Conservation (phyloP, 2,888 invertebrate species). For the Anthophora plumipes region DNA sequence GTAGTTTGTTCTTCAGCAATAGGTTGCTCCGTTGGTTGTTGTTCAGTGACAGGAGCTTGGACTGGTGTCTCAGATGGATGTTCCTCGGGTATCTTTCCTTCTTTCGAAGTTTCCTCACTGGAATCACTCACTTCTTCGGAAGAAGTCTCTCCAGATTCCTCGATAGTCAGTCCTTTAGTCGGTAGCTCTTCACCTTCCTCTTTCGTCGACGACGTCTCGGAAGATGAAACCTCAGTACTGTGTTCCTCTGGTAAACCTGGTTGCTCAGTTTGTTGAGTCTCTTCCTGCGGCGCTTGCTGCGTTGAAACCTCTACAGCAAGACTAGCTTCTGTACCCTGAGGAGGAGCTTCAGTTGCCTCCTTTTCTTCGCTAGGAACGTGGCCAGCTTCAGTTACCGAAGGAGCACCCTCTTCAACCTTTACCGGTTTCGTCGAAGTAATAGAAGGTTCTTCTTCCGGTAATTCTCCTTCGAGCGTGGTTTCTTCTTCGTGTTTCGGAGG, state of each 20-base stretch:
- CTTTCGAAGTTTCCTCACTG: slow-evolving; percentile 49
- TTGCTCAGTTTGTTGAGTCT: slow-evolving; percentile 47
- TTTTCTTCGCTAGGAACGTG: slow-evolving; percentile 34
- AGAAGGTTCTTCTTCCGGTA: slow-evolving; percentile 43
- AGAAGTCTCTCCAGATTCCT: slow-evolving; percentile 66
- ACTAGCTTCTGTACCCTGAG: slow-evolving; percentile 40
- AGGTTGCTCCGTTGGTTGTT: slow-evolving; percentile 35
- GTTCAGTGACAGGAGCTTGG: slow-evolving; percentile 29
- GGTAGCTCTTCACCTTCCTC: slow-evolving; percentile 69
- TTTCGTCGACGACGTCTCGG: slow-evolving; percentile 57
- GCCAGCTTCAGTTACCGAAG: slow-evolving; percentile 35
- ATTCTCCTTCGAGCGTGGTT: background rate
- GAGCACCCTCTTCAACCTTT: slow-evolving; percentile 41
- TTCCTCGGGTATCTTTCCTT: background rate
- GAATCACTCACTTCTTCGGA: slow-evolving; percentile 63
- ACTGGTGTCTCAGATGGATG: slow-evolving; percentile 22
- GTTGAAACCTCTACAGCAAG: slow-evolving; percentile 41
- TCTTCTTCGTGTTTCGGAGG: slow-evolving; percentile 50
- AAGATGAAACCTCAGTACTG: slow-evolving; percentile 48
- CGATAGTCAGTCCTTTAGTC: slow-evolving; percentile 67
- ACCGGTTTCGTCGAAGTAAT: slow-evolving; percentile 23
- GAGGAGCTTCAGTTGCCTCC: slow-evolving; percentile 43
- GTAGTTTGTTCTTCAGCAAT: slow-evolving; percentile 45
- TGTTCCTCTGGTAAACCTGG: slow-evolving; percentile 56
- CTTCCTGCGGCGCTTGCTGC: slow-evolving; percentile 30